Conservation (phyloP, 1,140 invertebrate genomes). For the Steinernema feltiae region DNA sequence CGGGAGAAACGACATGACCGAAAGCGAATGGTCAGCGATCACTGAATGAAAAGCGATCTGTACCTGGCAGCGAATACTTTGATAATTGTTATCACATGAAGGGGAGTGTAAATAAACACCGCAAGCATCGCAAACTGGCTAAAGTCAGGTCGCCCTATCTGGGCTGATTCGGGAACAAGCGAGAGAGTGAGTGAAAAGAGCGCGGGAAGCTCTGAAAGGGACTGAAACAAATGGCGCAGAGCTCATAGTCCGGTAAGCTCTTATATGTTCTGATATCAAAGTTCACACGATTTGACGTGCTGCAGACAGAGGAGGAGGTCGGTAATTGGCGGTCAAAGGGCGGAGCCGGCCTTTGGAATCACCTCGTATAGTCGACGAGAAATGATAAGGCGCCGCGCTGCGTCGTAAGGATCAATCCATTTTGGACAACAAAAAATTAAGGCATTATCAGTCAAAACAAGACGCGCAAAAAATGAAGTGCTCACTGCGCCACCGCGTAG, state of each 20-base stretch:
- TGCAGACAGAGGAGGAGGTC: not conserved
- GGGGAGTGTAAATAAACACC: not conserved
- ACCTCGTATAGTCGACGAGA: not conserved
- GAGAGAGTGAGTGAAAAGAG: too few relatives aligned
- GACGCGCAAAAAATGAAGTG: not conserved
- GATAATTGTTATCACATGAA: not conserved
- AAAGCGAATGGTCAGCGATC: not conserved
- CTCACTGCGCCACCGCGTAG: not conserved
- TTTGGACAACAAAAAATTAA: not conserved
- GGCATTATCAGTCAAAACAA: not conserved
- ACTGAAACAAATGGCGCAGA: not conserved
- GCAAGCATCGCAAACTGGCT: not conserved
- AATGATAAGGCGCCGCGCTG: not conserved
- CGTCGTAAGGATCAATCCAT: not conserved
- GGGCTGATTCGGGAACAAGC: too few relatives aligned
- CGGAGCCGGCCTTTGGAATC: not conserved
- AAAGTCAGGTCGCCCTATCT: too few relatives aligned
- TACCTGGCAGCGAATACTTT: not conserved
- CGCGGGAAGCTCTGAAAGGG: too few relatives aligned
- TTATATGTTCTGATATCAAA: not conserved
- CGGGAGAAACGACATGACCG: not conserved
- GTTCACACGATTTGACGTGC: slow-evolving; percentile 8
- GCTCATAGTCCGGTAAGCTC: not conserved
- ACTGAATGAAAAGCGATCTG: not conserved
- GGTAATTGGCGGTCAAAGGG: not conserved